Evolutionary conservation across 2,113 vertebrate species (phyloP).

Genomic region (Malurus alboscapulatus): DNA sequence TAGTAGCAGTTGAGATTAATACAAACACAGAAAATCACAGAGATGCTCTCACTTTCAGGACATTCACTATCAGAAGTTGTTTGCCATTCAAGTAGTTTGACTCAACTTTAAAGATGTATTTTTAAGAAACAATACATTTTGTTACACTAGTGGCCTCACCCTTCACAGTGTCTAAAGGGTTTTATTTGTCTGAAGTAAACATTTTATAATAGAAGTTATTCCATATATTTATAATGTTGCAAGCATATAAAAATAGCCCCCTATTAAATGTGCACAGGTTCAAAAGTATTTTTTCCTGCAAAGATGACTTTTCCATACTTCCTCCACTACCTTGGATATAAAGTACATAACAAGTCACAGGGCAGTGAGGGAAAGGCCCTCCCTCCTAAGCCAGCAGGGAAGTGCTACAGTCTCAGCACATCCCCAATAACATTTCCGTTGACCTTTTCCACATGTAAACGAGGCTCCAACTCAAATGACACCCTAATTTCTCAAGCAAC

Average conservation of each 20-base stretch:
- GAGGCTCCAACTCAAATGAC: not conserved
- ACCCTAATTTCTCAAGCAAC: not conserved
- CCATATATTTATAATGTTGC: not conserved
- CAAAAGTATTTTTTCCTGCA: slow-evolving; percentile 10
- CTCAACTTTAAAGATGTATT: not conserved
- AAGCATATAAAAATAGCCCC: slow-evolving; percentile 37
- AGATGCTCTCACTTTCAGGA: not conserved
- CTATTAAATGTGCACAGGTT: slow-evolving; percentile 9
- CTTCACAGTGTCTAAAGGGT: not conserved
- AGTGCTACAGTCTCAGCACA: not conserved
- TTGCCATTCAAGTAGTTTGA: not conserved
- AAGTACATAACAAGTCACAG: slow-evolving; percentile 35
- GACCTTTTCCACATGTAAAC: slow-evolving; percentile 26
- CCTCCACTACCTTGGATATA: not conserved
- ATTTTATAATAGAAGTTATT: slow-evolving; percentile 19
- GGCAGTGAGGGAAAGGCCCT: slow-evolving; percentile 43
- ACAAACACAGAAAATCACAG: not conserved
- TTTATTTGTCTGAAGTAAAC: not conserved
- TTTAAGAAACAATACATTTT: not conserved
- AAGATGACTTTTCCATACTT: slow-evolving; percentile 60
- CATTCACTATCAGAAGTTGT: not conserved
- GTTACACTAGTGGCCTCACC: not conserved
- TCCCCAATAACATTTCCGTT: slow-evolving; percentile 15
- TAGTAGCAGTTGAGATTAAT: not conserved
- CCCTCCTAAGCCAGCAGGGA: not conserved